A percentile compares a stretch with the other conserved stretches of the same genome.
Conservation (phyloP, 2,113 vertebrate species). For the Lucifuga dentata region DNA sequence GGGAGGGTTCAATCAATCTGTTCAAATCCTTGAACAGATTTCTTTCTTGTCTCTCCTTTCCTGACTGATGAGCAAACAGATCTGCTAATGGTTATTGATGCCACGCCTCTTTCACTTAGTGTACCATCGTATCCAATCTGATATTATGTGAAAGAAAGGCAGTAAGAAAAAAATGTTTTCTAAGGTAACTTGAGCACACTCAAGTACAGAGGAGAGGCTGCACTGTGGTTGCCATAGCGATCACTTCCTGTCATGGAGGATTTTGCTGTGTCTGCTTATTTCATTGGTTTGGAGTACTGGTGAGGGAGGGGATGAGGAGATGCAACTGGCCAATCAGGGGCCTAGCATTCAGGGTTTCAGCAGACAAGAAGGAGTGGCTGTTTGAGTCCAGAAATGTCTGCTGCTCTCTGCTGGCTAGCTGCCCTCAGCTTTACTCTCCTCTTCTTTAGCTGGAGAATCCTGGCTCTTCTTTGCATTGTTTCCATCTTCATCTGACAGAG, state of each 20-base stretch:
- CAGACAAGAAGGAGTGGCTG: neutral
- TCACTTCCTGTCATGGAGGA: constrained; percentile 17
- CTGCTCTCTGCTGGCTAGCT: constrained; percentile 34
- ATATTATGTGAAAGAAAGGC: constrained; percentile 9
- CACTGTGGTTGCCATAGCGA: constrained; percentile 30
- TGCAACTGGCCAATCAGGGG: constrained; percentile 21
- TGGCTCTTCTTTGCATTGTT: constrained; percentile 48
- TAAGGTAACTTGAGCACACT: constrained; percentile 23
- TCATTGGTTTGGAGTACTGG: neutral
- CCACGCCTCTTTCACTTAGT: neutral
- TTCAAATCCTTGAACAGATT: neutral
- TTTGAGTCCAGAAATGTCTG: constrained; percentile 8
- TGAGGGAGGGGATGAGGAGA: constrained; percentile 10
- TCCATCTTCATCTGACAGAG: constrained; percentile 56
- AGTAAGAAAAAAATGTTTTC: constrained; percentile 23
- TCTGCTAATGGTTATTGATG: neutral
- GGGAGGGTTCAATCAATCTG: neutral
- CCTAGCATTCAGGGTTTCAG: constrained; percentile 3
- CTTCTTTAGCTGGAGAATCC: constrained; percentile 57
- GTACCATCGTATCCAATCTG: constrained; percentile 26
- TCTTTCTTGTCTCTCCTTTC: neutral
- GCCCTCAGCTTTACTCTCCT: constrained; percentile 50
- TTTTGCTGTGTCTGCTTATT: constrained; percentile 19
- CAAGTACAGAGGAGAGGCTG: constrained; percentile 15
- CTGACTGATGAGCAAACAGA: neutral